Evolutionary conservation across 2,888 invertebrate species (phyloP).

Genomic region (Macrophya annulata): DNA sequence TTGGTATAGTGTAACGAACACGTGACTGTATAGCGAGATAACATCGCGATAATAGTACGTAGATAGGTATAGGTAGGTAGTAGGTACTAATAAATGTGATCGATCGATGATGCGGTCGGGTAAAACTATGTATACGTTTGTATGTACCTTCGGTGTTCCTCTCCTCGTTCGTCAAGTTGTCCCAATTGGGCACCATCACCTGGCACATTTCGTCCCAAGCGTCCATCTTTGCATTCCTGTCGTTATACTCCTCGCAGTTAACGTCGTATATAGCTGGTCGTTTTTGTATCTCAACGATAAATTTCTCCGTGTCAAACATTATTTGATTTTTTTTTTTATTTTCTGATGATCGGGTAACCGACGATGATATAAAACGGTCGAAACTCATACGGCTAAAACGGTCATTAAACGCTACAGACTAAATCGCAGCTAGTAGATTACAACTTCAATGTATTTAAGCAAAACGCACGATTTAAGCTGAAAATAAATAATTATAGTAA

Average conservation of each 20-base stretch:
- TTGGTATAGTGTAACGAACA: slow-evolving; percentile 7
- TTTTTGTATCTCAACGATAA: slow-evolving; percentile 74
- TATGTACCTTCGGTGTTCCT: slow-evolving; percentile 71
- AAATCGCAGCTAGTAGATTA: background rate
- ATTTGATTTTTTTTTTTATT: slow-evolving; percentile 29
- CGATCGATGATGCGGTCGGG: slow-evolving; percentile 58
- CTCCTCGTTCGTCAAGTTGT: slow-evolving; percentile 70
- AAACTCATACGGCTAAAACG: slow-evolving; percentile 24
- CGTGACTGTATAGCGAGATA: slow-evolving; percentile 11
- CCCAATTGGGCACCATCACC: slow-evolving; percentile 74
- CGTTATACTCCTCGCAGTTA: slow-evolving; percentile 72
- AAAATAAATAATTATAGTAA: background rate
- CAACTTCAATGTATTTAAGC: background rate
- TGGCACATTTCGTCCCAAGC: slow-evolving; percentile 76
- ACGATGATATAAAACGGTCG: slow-evolving; percentile 21
- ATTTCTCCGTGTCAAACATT: slow-evolving; percentile 74
- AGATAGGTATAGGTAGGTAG: slow-evolving; percentile 2
- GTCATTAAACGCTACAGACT: background rate
- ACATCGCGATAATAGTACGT: slow-evolving; percentile 9
- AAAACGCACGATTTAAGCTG: slow-evolving; percentile 33
- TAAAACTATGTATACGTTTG: background rate
- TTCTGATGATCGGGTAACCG: slow-evolving; percentile 26
- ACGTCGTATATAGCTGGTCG: slow-evolving; percentile 75
- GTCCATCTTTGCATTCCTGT: slow-evolving; percentile 72
- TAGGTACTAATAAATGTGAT: slow-evolving; percentile 58